Percentiles rank a stretch among this genome's conserved stretches.
Evolutionary conservation across 2,888 invertebrate genomes (phyloP).

Genomic region (Entomobrya multifasciata): DNA sequence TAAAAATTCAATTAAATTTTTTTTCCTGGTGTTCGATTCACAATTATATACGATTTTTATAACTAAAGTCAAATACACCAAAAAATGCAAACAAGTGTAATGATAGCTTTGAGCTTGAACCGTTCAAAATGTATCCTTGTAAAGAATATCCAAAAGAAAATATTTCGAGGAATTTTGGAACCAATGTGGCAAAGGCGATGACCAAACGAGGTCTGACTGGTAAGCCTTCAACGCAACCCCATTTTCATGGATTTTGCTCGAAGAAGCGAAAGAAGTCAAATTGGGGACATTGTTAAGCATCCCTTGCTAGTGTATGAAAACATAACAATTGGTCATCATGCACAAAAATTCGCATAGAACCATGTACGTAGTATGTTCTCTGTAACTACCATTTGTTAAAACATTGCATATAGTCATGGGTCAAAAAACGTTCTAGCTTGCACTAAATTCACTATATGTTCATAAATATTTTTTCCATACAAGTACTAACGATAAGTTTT

Average conservation of each 20-base stretch:
- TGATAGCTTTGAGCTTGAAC: constrained; percentile 41
- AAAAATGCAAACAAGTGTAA: not conserved
- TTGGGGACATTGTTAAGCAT: constrained; percentile 32
- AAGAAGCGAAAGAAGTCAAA: not conserved
- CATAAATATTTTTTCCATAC: not conserved
- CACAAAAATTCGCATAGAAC: too few species aligned
- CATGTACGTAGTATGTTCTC: not conserved
- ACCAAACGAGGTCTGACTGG: constrained; percentile 65
- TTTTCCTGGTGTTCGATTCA: too few species aligned
- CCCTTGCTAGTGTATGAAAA: not conserved
- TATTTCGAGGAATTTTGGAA: not conserved
- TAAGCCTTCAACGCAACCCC: constrained; percentile 59
- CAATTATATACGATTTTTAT: too few species aligned
- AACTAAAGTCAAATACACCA: not conserved
- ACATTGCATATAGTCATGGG: not conserved
- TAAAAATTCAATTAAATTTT: too few species aligned
- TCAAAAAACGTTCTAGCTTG: too few species aligned
- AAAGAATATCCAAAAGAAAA: too few species aligned
- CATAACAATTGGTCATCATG: too few species aligned
- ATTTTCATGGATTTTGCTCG: constrained; percentile 29
- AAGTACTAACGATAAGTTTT: too few species aligned
- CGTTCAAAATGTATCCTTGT: not conserved
- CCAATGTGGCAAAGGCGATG: constrained; percentile 58
- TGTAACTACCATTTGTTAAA: not conserved
- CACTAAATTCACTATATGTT: too few species aligned